These are phyloP conservation scores for Synanthedon myopaeformis DNA, from an alignment of 2,888 invertebrate species.

Conservation along the genomic window DNA sequence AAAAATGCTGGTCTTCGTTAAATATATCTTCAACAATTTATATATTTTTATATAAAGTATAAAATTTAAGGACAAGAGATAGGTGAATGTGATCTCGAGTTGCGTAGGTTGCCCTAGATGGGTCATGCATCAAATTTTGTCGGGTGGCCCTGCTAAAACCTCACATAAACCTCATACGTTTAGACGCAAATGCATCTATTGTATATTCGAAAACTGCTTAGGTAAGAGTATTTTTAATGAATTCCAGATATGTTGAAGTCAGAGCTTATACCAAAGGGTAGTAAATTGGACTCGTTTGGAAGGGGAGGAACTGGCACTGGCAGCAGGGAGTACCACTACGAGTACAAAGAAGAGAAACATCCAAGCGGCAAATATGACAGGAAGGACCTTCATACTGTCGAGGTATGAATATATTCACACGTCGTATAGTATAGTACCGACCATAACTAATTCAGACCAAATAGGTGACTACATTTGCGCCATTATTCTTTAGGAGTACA, in stretches of 20 bases:
- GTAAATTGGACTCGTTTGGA: conserved; percentile 53
- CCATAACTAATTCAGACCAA: not conserved
- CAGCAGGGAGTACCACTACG: conserved; percentile 60
- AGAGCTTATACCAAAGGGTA: conserved; percentile 55
- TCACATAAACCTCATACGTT: too few species aligned
- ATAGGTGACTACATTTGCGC: not conserved
- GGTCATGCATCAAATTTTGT: too few species aligned
- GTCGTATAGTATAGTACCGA: too few species aligned
- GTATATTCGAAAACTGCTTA: too few species aligned
- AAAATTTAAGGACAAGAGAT: too few species aligned
- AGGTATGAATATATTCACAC: conserved; percentile 23
- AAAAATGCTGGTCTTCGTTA: too few species aligned
- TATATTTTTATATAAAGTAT: too few species aligned
- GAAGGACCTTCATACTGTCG: conserved; percentile 58
- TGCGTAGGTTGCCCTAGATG: too few species aligned
- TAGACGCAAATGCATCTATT: too few species aligned
- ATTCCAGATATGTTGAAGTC: conserved; percentile 59
- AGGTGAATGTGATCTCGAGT: too few species aligned
- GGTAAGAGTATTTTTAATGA: not conserved
- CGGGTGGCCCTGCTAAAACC: too few species aligned
- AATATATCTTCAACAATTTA: too few species aligned
- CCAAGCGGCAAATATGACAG: conserved; percentile 62
- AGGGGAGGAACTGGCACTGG: conserved; percentile 24
- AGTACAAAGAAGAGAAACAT: conserved; percentile 61
- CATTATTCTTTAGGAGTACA: conserved; percentile 44